These are phyloP conservation scores for Burhinus bistriatus DNA, from an alignment of 2,113 vertebrate genomes.

Conservation along the genomic window DNA sequence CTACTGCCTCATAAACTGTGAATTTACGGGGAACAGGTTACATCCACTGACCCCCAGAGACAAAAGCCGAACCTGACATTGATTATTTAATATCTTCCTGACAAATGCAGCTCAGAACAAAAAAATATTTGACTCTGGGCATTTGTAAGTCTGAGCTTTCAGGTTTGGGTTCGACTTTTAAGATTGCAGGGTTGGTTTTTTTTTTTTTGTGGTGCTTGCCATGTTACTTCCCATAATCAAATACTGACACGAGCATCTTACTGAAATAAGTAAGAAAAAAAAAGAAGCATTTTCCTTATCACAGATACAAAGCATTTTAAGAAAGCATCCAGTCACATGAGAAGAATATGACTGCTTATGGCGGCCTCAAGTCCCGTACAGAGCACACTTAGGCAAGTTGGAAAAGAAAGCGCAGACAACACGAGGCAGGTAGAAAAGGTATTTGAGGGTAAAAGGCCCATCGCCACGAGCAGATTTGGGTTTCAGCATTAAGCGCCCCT, in stretches of 20 bases:
- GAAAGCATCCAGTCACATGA: not conserved
- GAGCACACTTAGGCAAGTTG: not conserved
- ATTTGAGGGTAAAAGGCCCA: not conserved
- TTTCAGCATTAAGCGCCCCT: not conserved
- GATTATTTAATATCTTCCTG: conserved; percentile 43
- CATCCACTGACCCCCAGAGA: conserved; percentile 36
- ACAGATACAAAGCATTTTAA: not conserved
- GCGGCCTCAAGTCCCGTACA: not conserved
- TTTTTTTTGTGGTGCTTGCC: not conserved
- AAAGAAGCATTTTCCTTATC: not conserved
- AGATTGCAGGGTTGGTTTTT: not conserved
- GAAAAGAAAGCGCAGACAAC: not conserved
- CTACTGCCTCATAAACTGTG: conserved; percentile 23
- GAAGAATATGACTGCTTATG: not conserved
- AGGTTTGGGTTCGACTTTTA: not conserved
- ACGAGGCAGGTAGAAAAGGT: not conserved
- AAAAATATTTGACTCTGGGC: not conserved
- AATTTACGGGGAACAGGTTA: conserved; percentile 54
- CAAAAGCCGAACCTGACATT: conserved; percentile 45
- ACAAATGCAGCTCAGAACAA: not conserved
- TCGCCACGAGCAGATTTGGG: not conserved
- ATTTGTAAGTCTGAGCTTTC: not conserved
- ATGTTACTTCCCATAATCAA: not conserved
- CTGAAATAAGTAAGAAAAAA: too few species aligned
- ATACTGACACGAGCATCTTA: not conserved